These are phyloP conservation scores for Neomicropteryx cornuta DNA, from an alignment of 1,140 invertebrate species.

Conservation along the genomic window DNA sequence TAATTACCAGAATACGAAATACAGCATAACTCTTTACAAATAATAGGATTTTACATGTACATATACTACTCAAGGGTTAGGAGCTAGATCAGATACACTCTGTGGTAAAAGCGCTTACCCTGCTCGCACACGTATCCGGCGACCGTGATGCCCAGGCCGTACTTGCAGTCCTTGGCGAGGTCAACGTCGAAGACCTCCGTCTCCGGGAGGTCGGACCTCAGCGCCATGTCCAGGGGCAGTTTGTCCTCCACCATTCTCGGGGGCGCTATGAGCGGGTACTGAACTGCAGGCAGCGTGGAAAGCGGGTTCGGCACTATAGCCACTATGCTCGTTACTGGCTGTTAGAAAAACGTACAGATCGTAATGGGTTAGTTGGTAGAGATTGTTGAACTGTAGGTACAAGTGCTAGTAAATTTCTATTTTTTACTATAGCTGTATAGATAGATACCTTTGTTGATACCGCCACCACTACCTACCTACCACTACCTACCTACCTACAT, in stretches of 20 bases:
- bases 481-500: too few species aligned
- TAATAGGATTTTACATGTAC: too few species aligned
- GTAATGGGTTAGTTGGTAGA: background rate
- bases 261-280: slow-evolving; percentile 27
- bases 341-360: slow-evolving; percentile 10
- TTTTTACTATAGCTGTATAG: too few species aligned
- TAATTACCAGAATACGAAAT: too few species aligned
- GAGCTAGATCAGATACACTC: too few species aligned
- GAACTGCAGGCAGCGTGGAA: slow-evolving; percentile 25
- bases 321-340: slow-evolving; percentile 42
- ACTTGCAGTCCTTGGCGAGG: slow-evolving; percentile 70
- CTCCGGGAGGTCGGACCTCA: slow-evolving; percentile 52
- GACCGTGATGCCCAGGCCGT: slow-evolving; percentile 90
- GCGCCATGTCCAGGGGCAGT: slow-evolving; percentile 43
- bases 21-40: too few species aligned
- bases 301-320: slow-evolving; percentile 40
- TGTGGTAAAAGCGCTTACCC: slow-evolving; percentile 42
- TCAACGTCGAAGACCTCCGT: slow-evolving; percentile 81
- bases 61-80: too few species aligned
- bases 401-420: too few species aligned
- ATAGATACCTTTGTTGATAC: too few species aligned
- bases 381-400: too few species aligned
- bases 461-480: too few species aligned
- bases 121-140: slow-evolving; percentile 89
- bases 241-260: slow-evolving; percentile 30